phyloP scores from a whole-genome alignment of 2,797 vertebrate genomes.

The Clarias laeviceps region DNA sequence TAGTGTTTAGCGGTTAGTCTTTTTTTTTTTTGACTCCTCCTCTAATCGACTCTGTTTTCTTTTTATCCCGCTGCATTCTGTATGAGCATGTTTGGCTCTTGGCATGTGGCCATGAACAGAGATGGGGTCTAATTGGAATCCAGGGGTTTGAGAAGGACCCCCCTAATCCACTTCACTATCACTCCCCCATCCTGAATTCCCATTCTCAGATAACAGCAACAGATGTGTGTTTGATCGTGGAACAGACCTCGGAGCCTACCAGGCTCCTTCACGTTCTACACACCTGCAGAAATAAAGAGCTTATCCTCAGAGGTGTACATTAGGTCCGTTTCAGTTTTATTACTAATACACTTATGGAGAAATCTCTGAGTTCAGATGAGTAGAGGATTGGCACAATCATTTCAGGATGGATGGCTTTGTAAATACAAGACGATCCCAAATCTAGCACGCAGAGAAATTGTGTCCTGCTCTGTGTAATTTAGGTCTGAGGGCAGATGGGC shows the following conservation, averaged over 20 bases:
- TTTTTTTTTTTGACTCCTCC: constrained; percentile 10
- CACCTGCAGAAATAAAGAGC: constrained; percentile 10
- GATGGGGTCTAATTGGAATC: constrained; percentile 80
- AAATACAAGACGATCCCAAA: constrained; percentile 3
- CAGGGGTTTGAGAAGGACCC: constrained; percentile 72
- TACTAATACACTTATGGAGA: neutral
- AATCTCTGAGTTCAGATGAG: neutral
- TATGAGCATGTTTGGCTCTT: constrained; percentile 70
- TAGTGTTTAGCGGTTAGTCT: neutral
- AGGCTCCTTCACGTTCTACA: constrained; percentile 23
- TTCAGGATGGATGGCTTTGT: neutral
- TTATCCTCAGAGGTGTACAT: constrained; percentile 16
- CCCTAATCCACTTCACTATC: neutral
- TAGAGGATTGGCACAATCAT: neutral
- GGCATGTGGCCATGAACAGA: constrained; percentile 72
- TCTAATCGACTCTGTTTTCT: constrained; percentile 18
- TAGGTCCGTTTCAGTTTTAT: constrained; percentile 14
- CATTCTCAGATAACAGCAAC: constrained; percentile 62
- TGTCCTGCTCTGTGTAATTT: neutral
- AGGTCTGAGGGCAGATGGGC: neutral
- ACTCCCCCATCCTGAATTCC: constrained; percentile 13
- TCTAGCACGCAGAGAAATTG: neutral
- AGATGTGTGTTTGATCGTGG: constrained; percentile 79
- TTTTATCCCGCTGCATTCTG: constrained; percentile 32
- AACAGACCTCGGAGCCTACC: constrained; percentile 52